Conservation (phyloP, 1,140 invertebrate genomes). For the Trinorchestia longiramus region DNA sequence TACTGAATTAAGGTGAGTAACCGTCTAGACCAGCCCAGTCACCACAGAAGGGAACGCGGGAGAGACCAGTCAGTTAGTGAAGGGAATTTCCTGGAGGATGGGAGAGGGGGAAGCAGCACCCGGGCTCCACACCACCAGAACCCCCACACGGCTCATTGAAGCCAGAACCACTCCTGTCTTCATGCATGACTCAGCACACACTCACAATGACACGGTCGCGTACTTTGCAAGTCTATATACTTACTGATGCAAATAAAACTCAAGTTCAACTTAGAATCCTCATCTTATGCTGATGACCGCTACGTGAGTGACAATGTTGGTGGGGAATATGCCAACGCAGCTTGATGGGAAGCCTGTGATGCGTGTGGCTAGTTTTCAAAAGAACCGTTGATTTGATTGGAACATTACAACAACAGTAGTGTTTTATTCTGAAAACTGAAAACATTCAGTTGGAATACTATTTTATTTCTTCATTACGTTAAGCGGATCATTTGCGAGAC, state of each 20-base stretch:
- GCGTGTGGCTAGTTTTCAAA: too few relatives aligned
- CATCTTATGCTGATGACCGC: background rate
- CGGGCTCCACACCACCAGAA: too few relatives aligned
- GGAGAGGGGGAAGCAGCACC: too few relatives aligned
- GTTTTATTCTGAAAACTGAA: background rate
- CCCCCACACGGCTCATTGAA: too few relatives aligned
- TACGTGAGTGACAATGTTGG: background rate
- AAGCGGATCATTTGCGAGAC: background rate
- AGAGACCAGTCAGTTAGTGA: background rate
- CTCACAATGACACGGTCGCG: background rate
- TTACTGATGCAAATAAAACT: background rate
- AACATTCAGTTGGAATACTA: background rate
- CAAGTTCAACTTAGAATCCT: background rate
- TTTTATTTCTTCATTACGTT: background rate
- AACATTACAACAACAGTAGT: background rate
- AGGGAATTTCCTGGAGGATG: background rate
- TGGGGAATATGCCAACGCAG: background rate
- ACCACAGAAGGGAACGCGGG: background rate
- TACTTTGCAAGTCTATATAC: too few relatives aligned
- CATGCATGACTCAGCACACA: background rate
- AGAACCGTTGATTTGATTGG: background rate
- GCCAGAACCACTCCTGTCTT: too few relatives aligned
- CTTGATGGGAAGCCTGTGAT: too few relatives aligned
- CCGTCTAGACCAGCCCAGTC: conserved; percentile 16
- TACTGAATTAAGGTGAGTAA: conserved; percentile 43